phyloP scores from a whole-genome alignment of 1,140 invertebrate species.

The Akabosia matsudoensis region DNA sequence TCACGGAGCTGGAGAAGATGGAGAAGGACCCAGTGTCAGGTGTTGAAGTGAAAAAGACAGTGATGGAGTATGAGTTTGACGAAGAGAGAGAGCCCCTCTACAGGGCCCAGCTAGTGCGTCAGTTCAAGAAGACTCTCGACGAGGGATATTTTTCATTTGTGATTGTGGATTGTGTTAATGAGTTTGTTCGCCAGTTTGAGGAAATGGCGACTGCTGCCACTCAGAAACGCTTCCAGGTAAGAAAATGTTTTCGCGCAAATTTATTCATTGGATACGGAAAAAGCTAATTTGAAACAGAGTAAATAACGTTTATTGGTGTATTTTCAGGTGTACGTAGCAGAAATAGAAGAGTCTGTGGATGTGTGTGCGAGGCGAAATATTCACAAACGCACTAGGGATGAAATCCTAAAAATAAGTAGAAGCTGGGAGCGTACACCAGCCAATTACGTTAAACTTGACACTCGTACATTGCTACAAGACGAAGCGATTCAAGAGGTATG shows the following conservation, averaged over 20 bases:
- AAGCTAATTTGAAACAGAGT: conserved; percentile 18
- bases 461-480: conserved; percentile 75
- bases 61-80: conserved; percentile 90
- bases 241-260: conserved; percentile 27
- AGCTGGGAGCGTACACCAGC: conserved; percentile 75
- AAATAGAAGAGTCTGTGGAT: conserved; percentile 75
- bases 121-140: conserved; percentile 85
- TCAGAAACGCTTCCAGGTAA: conserved; percentile 83
- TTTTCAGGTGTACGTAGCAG: conserved; percentile 76
- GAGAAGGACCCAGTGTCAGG: conserved; percentile 73
- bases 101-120: conserved; percentile 74
- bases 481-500: conserved; percentile 68
- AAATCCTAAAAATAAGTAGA: conserved; percentile 72
- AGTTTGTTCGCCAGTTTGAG: conserved; percentile 74
- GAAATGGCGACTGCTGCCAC: conserved; percentile 85
- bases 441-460: conserved; percentile 66
- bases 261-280: conserved; percentile 28
- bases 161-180: conserved; percentile 83
- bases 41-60: conserved; percentile 59
- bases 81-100: conserved; percentile 55
- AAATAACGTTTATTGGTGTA: no score
- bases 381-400: conserved; percentile 72
- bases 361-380: conserved; percentile 77
- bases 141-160: conserved; percentile 91
- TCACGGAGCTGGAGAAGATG: conserved; percentile 81